Percentiles rank a stretch among this genome's conserved stretches.
These are phyloP conservation scores for Taeniopygia guttata DNA, from an alignment of 2,797 vertebrate genomes.

Conservation along the genomic window DNA sequence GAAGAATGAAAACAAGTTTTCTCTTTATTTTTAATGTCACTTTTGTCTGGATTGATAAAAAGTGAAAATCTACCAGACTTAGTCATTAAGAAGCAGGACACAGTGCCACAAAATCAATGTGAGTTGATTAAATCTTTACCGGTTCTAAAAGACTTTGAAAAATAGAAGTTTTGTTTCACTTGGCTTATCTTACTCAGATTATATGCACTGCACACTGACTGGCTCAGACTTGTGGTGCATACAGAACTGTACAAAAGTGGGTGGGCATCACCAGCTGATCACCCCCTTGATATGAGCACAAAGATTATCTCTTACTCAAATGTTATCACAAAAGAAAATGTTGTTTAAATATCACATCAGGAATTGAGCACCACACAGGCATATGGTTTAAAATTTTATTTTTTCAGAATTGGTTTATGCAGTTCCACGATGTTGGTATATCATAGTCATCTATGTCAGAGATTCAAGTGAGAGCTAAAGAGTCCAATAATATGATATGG, in stretches of 20 bases:
- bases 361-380: neutral
- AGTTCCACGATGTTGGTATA: neutral
- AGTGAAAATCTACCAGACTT: neutral
- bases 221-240: neutral
- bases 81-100: neutral
- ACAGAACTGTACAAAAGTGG: neutral
- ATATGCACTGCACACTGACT: neutral
- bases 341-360: neutral
- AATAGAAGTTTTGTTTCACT: neutral
- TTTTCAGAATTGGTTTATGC: neutral
- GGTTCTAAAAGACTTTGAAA: neutral
- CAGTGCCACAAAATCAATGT: neutral
- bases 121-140: neutral
- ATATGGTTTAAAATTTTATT: neutral
- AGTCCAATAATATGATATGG: neutral
- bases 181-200: neutral
- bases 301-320: neutral
- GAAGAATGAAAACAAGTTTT: neutral
- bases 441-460: neutral
- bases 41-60: neutral
- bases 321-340: neutral
- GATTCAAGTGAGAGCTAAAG: neutral
- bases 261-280: neutral
- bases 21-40: neutral
- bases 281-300: rapidly evolving